These are phyloP conservation scores for Steromphala cineraria DNA, from an alignment of 2,888 invertebrate genomes.

Conservation along the genomic window DNA sequence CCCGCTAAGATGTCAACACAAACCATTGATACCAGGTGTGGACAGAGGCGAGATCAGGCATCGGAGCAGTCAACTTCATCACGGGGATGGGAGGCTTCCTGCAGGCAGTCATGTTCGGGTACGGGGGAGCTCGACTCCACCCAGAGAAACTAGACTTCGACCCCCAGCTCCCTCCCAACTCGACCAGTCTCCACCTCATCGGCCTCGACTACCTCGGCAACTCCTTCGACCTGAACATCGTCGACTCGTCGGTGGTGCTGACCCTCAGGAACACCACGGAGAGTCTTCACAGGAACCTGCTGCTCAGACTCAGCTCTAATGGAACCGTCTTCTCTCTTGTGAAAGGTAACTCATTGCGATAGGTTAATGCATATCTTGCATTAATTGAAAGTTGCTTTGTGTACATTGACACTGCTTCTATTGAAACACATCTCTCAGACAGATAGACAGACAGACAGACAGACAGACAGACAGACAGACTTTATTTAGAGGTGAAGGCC, in stretches of 20 bases:
- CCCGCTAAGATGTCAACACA: too few relatives aligned
- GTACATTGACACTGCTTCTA: too few relatives aligned
- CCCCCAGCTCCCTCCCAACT: slow-evolving; percentile 58
- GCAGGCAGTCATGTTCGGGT: slow-evolving; percentile 72
- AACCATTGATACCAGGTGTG: too few relatives aligned
- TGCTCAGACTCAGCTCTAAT: not conserved
- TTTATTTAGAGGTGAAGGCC: too few relatives aligned
- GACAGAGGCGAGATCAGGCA: slow-evolving; percentile 66
- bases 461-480: too few relatives aligned
- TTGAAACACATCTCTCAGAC: too few relatives aligned
- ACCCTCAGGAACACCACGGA: not conserved
- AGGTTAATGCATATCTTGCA: not conserved
- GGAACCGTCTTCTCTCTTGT: not conserved
- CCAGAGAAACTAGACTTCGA: slow-evolving; percentile 38
- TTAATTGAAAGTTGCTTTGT: too few relatives aligned
- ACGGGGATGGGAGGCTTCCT: slow-evolving; percentile 75
- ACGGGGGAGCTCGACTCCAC: slow-evolving; percentile 68
- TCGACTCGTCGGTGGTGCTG: not conserved
- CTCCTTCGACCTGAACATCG: slow-evolving; percentile 21
- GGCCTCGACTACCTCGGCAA: slow-evolving; percentile 30
- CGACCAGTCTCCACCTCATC: slow-evolving; percentile 19
- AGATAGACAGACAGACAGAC: too few relatives aligned
- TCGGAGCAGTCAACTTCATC: slow-evolving; percentile 72
- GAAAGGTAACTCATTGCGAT: not conserved
- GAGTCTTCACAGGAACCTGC: not conserved